Evolutionary conservation across 2,888 invertebrate species (phyloP).

Genomic region (Hyppa rectilinea): DNA sequence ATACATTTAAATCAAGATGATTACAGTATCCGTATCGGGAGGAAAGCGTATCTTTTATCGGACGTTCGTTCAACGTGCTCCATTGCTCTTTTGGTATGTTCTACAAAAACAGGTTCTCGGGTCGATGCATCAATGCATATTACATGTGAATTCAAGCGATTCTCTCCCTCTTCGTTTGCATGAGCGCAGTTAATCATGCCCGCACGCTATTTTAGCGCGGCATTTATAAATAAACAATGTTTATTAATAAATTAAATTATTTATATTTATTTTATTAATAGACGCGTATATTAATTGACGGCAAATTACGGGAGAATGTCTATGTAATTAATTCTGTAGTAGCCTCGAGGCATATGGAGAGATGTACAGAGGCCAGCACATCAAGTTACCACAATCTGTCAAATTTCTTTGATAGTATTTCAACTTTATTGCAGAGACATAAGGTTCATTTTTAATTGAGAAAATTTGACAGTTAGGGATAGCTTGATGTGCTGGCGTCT

Average conservation of each 20-base stretch:
- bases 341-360: neutral
- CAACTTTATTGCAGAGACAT: no score
- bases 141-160: constrained; percentile 69
- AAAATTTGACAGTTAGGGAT: no score
- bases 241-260: constrained; percentile 46
- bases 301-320: constrained; percentile 18
- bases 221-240: constrained; percentile 62
- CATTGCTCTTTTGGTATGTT: constrained; percentile 74
- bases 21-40: constrained; percentile 57
- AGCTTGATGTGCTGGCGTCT: no score
- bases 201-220: constrained; percentile 57
- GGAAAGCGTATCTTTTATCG: constrained; percentile 75
- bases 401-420: no score
- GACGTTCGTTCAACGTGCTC: constrained; percentile 63
- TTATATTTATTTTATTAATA: constrained; percentile 43
- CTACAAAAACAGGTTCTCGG: constrained; percentile 68
- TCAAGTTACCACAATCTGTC: no score
- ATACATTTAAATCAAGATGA: constrained; percentile 64
- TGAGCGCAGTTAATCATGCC: constrained; percentile 58
- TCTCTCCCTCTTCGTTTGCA: constrained; percentile 69
- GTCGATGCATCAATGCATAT: constrained; percentile 69
- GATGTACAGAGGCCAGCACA: no score
- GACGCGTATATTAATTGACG: constrained; percentile 16
- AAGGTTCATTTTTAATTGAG: no score
- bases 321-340: constrained; percentile 11